Conservation (phyloP, 2,113 vertebrate species). For the Poicephalus meyeri region DNA sequence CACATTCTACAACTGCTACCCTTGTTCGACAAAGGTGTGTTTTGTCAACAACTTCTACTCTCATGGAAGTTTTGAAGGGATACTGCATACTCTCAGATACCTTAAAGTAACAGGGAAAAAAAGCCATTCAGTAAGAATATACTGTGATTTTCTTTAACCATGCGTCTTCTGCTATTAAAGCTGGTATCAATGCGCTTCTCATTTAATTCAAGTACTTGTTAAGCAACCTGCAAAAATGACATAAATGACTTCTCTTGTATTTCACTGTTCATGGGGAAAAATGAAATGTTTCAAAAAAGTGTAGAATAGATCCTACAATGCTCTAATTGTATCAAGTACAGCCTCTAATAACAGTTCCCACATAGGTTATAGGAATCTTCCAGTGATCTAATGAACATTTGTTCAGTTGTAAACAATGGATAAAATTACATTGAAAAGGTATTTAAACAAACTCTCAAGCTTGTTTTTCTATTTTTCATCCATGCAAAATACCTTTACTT, state of each 20-base stretch:
- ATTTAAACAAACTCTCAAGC: background rate
- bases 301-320: background rate
- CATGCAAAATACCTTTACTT: background rate
- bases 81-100: constrained; percentile 96
- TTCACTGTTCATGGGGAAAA: background rate
- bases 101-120: constrained; percentile 69
- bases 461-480: background rate
- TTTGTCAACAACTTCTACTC: constrained; percentile 98
- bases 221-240: background rate
- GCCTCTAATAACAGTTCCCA: background rate
- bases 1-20: constrained; percentile 92
- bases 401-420: background rate
- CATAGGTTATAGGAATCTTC: background rate
- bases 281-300: background rate
- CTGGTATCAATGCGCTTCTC: background rate
- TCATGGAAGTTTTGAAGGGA: constrained; percentile 95
- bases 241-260: background rate
- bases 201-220: background rate
- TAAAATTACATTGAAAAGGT: background rate
- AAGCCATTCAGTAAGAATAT: background rate
- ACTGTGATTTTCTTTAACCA: background rate
- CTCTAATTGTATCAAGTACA: background rate
- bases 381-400: background rate
- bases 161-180: background rate
- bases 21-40: constrained; percentile 94